These are phyloP conservation scores for Oncorhynchus clarkii DNA, from an alignment of 2,113 vertebrate genomes.

Conservation along the genomic window DNA sequence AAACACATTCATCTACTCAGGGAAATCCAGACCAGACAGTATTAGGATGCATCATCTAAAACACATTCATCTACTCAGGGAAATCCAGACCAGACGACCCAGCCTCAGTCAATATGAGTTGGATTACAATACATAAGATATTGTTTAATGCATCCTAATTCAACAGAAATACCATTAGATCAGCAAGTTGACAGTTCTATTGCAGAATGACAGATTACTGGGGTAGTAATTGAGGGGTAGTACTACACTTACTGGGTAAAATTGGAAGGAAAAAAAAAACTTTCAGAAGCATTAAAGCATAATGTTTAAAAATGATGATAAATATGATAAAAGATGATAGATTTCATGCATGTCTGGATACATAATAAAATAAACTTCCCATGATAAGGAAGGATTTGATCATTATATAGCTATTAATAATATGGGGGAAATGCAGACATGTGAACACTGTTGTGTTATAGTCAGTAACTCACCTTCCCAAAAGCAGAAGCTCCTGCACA, in stretches of 20 bases:
- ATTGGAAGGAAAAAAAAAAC: constrained; percentile 6
- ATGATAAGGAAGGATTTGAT: neutral
- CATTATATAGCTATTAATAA: too few species aligned
- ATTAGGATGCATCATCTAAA: too few species aligned
- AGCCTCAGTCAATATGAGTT: constrained; percentile 45
- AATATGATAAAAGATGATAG: too few species aligned
- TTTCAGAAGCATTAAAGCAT: constrained; percentile 31
- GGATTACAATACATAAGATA: constrained; percentile 56
- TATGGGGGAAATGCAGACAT: too few species aligned
- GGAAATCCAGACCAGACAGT: too few species aligned
- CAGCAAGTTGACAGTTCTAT: constrained; percentile 57
- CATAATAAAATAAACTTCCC: neutral
- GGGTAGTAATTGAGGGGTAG: constrained; percentile 41
- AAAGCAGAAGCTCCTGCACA: constrained; percentile 86
- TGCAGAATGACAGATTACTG: constrained; percentile 51
- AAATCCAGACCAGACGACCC: neutral
- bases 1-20: too few species aligned
- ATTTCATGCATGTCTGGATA: constrained; percentile 5
- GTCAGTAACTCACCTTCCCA: constrained; percentile 75
- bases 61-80: too few species aligned
- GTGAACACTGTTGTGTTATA: neutral
- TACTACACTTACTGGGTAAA: constrained; percentile 17
- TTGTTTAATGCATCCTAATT: constrained; percentile 70
- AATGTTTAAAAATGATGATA: neutral
- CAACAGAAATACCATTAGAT: constrained; percentile 72